Conservation (phyloP, 1,140 invertebrate genomes). For the Lepidostoma basale region DNA sequence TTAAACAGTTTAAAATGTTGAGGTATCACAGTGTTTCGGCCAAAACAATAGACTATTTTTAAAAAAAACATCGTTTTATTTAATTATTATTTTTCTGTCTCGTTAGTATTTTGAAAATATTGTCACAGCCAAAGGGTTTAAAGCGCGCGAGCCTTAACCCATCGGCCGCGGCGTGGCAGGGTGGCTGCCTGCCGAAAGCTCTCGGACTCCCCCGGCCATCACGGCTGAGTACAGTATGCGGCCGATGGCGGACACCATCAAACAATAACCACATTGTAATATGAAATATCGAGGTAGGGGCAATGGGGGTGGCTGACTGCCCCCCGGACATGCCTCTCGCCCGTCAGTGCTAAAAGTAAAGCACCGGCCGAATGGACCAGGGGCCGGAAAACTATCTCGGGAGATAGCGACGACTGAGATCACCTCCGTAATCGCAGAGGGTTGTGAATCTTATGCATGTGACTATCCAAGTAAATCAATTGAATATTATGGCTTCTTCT, state of each 20-base stretch:
- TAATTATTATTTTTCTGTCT: too few relatives aligned
- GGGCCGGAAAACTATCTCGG: conserved; percentile 18
- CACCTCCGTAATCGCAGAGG: neutral
- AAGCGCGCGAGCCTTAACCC: neutral
- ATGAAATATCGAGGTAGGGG: conserved; percentile 44
- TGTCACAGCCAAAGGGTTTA: neutral
- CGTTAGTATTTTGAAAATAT: too few relatives aligned
- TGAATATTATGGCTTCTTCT: too few relatives aligned
- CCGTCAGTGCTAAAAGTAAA: conserved; percentile 21
- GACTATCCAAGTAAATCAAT: too few relatives aligned
- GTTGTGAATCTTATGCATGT: too few relatives aligned
- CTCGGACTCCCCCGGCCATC: conserved; percentile 14
- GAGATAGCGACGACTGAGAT: neutral
- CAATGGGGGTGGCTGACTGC: conserved; percentile 45
- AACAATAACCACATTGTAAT: conserved; percentile 47
- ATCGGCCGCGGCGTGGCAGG: too few relatives aligned
- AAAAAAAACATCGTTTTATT: too few relatives aligned
- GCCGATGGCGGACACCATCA: conserved; percentile 34
- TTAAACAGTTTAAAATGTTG: too few relatives aligned
- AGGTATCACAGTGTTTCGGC: too few relatives aligned
- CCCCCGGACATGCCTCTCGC: conserved; percentile 41
- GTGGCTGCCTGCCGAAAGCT: conserved; percentile 16
- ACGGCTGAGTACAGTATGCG: conserved; percentile 36
- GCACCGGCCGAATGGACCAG: neutral
- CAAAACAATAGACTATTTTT: too few relatives aligned